Base-by-base conservation (phyloP, 37 sponge, comb jelly and placozoan species). In the Ianthella basta region DNA sequence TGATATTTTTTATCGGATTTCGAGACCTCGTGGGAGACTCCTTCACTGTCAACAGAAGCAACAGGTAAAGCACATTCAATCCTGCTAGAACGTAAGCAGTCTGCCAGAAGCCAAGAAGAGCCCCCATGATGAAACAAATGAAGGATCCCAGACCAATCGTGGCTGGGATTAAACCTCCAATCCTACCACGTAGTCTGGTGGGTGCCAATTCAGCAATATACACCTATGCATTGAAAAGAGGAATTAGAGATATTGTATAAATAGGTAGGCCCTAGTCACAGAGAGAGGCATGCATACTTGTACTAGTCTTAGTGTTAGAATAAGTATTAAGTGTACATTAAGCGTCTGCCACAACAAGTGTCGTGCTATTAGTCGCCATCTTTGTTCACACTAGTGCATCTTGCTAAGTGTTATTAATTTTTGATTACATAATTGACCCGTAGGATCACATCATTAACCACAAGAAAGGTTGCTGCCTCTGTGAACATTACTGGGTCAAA, bases 181-280 rank as follows among this genome's bases (percentile, higher is more conserved):
- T 37, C 36, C 36, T 72, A 13, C 73, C 73, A 20, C 73, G 37
- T 19, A 32, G 32, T 29, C 16, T 20, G 19, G 73, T 5, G 10
- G 73, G 73, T 12, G 73, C 37, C 10, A 72, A 12, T 41, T 75
- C 78, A 5, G 78, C 78, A 75, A 75, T 75, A 24, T 75, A 75
- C 1, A 50, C 53, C 78, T 75, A 24, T 10, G n/a, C n/a, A n/a
- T n/a, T 39, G 20, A 10, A 50, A 41, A 50, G n/a, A n/a, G 12
- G 41, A 41, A 29, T 3, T 5, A 35, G 30, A 6, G 30, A 5
- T 27, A 19, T 66, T 24, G 68, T 25, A 66, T 24, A 24, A 19
- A 18, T 56, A 15, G 18, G 59, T 18, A 19, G 59, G 59, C 16
- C 16, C 15, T 19, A 15, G 59, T 64, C 27, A 30, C 8, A 27